These are phyloP conservation scores for Apotomis betuletana DNA, from an alignment of 2,888 invertebrate species.

Conservation along the genomic window DNA sequence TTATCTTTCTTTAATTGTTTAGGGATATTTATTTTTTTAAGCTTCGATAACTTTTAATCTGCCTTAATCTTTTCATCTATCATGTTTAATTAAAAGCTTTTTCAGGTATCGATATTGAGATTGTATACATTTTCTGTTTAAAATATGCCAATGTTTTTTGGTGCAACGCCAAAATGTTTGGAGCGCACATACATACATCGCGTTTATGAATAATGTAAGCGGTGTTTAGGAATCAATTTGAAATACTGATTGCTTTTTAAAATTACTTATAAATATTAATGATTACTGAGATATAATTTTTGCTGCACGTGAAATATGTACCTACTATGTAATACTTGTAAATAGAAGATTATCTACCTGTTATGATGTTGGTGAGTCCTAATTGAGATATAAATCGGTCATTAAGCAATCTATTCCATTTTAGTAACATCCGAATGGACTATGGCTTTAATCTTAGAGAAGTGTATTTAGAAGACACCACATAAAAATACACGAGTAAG, in stretches of 20 bases:
- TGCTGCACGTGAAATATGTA: slow-evolving; percentile 6
- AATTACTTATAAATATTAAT: slow-evolving; percentile 39
- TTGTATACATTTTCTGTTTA: background rate
- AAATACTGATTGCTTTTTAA: slow-evolving; percentile 38
- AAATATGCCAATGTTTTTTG: background rate
- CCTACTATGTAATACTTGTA: background rate
- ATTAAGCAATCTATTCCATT: background rate
- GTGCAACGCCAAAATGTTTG: slow-evolving; percentile 18
- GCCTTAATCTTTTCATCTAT: slow-evolving; percentile 19
- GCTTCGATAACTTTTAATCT: slow-evolving; percentile 48
- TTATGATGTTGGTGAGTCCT: background rate
- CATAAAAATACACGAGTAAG: background rate
- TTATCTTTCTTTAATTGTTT: slow-evolving; percentile 77
- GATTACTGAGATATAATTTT: slow-evolving; percentile 24
- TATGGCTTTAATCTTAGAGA: background rate
- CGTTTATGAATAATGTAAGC: slow-evolving; percentile 41
- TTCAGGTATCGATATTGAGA: background rate
- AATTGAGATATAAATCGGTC: background rate
- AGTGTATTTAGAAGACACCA: background rate
- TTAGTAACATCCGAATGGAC: background rate
- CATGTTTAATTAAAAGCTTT: background rate
- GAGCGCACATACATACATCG: slow-evolving; percentile 10
- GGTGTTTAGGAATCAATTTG: slow-evolving; percentile 38
- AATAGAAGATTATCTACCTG: background rate
- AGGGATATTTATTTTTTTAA: slow-evolving; percentile 61